Evolutionary conservation across 2,888 invertebrate genomes (phyloP), one percentile per base, ranked within the genome.

Genomic region (Drosophila leonis): DNA sequence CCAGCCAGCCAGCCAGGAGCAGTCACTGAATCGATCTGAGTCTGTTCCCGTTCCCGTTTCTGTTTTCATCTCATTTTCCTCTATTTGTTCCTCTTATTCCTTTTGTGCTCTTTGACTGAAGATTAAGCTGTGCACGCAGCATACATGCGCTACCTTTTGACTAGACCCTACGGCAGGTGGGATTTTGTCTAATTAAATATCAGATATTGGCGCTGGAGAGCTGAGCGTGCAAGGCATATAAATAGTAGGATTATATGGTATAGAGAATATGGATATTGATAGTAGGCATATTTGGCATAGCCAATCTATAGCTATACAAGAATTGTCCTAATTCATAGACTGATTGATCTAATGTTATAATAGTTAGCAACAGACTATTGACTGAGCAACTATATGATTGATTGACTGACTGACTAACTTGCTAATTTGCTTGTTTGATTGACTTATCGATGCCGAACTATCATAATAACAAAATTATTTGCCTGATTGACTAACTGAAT

Each of bases 11-110:
- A 70, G 71, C 37, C 61, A 48, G 61, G 52, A 42, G 42, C 60
- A 66, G 62, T 57, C 52, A 68, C 60, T 51, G 76, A 61, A 51
- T 68, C 74, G 78, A 76, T 65, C 79, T 68, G 44, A 35, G 57
- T 49, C 65, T 54, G 54, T 56, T 70, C 62, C 62, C 39, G 54
- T 56, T 70, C 62, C 62, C 39, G 41, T 49, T 61, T 71, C 66
- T 63, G 56, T 59, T 72, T 56, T 76, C 54, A 48, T 67, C 63
- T 72, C 62, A 52, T 56, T 64, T 72, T 67, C 49, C 27, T 37
- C 44, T 6, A 42, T 8, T 7, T 33, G 9, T 44, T n/a, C 24
- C 24, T 35, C 33, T 15, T 48, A 31, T 51, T 42, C 15, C 37
- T 48, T 37, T 48, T 74, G 24, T 31, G 62, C 44, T 46, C 33